phyloP scores from a whole-genome alignment of 64 coral and sea anemone genomes.

The Pocillopora verrucosa region DNA sequence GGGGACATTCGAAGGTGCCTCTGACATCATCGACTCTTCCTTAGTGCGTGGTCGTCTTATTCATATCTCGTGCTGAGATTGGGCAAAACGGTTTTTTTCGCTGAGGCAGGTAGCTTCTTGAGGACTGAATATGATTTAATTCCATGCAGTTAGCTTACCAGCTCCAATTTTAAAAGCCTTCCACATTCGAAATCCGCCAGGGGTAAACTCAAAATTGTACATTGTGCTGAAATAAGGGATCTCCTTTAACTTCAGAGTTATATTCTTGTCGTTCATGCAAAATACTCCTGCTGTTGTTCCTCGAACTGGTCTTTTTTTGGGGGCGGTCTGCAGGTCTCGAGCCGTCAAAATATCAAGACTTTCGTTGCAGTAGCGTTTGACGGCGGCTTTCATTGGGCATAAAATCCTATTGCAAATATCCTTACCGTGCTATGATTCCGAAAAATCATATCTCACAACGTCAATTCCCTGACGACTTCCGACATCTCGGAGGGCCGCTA shows the following conservation, averaged over 20 bases:
- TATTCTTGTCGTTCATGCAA: too few species aligned
- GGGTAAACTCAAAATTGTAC: too few species aligned
- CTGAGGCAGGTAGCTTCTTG: constrained; percentile 22
- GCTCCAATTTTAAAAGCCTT: constrained; percentile 31
- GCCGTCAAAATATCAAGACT: constrained; percentile 19
- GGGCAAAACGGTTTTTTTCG: too few species aligned
- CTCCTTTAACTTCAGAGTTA: constrained; percentile 40
- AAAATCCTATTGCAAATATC: too few species aligned
- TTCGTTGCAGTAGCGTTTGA: constrained; percentile 32
- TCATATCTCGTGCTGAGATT: too few species aligned
- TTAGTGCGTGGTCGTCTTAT: not conserved
- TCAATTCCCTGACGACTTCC: too few species aligned
- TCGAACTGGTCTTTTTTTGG: constrained; percentile 45
- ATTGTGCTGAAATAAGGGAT: constrained; percentile 25
- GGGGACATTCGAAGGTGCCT: constrained; percentile 20
- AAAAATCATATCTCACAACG: too few species aligned
- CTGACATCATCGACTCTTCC: not conserved
- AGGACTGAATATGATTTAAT: constrained; percentile 19
- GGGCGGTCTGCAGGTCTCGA: constrained; percentile 30
- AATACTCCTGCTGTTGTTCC: constrained; percentile 29
- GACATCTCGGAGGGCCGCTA: too few species aligned
- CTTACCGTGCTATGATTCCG: too few species aligned
- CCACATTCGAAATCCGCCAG: constrained; percentile 43
- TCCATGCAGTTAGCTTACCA: too few species aligned
- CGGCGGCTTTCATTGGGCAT: not conserved